Evolutionary conservation across 2,888 invertebrate species (phyloP).

Genomic region (Perdita meconis): DNA sequence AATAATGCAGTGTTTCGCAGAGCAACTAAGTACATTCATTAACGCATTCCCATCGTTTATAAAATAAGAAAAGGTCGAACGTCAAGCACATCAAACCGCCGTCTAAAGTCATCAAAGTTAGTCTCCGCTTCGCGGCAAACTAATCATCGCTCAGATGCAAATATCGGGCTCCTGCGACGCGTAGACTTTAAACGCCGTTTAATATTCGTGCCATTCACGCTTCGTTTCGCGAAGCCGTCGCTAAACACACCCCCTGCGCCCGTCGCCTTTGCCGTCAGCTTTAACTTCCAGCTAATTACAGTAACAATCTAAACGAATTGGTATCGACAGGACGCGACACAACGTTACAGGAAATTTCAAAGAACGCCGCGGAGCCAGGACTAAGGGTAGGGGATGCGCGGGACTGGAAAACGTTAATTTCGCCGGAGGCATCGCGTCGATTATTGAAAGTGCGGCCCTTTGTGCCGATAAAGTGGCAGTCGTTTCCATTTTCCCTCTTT

Average conservation of each 20-base stretch:
- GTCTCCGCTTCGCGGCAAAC: not conserved
- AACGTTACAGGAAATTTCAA: slow-evolving; percentile 20
- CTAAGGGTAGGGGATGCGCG: not conserved
- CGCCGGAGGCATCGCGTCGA: slow-evolving; percentile 44
- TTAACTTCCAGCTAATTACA: slow-evolving; percentile 27
- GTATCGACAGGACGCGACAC: slow-evolving; percentile 27
- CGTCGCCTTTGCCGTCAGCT: slow-evolving; percentile 19
- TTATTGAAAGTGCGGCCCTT: slow-evolving; percentile 56
- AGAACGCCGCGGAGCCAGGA: slow-evolving; percentile 2
- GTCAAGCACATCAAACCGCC: slow-evolving; percentile 6
- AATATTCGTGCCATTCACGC: slow-evolving; percentile 10
- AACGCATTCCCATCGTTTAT: not conserved
- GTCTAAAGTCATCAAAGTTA: slow-evolving; percentile 27
- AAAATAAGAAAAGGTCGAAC: slow-evolving; percentile 3
- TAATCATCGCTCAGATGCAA: slow-evolving; percentile 14
- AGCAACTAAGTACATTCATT: not conserved
- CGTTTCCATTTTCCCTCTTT: slow-evolving; percentile 37
- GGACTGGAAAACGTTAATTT: slow-evolving; percentile 40
- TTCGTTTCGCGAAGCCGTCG: not conserved
- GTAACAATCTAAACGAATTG: slow-evolving; percentile 22
- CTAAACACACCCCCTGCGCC: not conserved
- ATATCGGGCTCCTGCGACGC: slow-evolving; percentile 7
- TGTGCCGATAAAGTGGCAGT: slow-evolving; percentile 43
- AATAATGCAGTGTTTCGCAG: not conserved
- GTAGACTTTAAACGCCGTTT: not conserved